These are phyloP conservation scores for Coracopsis vasa DNA, from an alignment of 2,113 vertebrate genomes.

Conservation along the genomic window DNA sequence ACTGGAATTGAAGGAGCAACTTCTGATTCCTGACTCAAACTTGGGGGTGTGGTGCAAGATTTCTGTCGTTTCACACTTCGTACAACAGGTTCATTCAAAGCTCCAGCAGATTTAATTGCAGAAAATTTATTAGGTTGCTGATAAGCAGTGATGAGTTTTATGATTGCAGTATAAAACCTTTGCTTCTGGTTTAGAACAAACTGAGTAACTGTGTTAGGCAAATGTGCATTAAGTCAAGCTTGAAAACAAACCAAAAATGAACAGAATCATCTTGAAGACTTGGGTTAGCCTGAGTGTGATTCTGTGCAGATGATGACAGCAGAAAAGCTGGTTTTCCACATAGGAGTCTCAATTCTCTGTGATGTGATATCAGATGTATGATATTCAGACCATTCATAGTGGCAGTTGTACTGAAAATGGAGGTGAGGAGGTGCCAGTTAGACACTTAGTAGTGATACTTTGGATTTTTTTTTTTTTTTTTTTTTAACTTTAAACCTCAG, in stretches of 20 bases:
- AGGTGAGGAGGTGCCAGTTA: neutral
- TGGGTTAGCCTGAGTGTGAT: neutral
- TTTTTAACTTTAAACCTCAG: neutral
- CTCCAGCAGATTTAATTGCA: neutral
- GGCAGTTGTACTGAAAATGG: neutral
- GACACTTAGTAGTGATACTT: neutral
- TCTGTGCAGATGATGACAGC: neutral
- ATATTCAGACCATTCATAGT: neutral
- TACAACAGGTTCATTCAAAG: neutral
- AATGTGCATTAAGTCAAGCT: neutral
- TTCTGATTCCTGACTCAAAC: neutral
- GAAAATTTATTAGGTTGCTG: neutral
- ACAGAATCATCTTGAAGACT: neutral
- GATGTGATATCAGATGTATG: neutral
- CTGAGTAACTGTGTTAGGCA: neutral
- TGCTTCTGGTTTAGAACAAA: neutral
- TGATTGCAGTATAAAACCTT: neutral
- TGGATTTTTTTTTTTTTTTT: neutral
- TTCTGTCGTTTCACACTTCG: neutral
- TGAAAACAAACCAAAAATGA: neutral
- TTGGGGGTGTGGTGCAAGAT: neutral
- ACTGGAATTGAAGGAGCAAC: neutral
- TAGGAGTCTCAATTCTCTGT: neutral
- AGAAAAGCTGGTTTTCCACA: neutral
- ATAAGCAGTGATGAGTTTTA: neutral